Evolutionary conservation across 2,888 invertebrate species (phyloP).

Genomic region (Mantis religiosa): DNA sequence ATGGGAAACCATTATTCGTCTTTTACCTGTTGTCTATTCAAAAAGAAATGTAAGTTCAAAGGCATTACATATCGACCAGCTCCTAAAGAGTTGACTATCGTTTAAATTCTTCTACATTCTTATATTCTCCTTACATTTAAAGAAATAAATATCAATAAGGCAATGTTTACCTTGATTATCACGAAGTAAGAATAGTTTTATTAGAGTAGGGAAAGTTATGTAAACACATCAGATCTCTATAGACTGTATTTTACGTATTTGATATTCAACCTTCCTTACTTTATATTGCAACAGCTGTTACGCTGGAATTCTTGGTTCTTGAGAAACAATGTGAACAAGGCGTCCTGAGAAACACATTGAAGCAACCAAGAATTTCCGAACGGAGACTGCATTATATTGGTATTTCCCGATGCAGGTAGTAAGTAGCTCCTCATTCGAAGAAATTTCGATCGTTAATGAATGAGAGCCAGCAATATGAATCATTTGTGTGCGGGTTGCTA

Average conservation of each 20-base stretch:
- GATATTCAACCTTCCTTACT: background rate
- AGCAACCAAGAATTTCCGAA: background rate
- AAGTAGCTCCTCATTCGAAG: background rate
- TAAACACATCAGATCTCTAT: no score
- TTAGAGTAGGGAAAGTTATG: no score
- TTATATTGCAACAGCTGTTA: background rate
- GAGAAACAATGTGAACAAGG: background rate
- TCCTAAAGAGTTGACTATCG: no score
- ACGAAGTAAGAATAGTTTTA: no score
- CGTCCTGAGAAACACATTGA: background rate
- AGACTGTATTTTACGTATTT: background rate
- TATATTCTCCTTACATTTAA: no score
- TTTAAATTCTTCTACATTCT: no score
- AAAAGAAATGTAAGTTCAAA: no score
- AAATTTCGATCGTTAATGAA: background rate
- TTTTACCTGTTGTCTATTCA: no score
- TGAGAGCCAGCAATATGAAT: background rate
- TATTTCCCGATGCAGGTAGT: background rate
- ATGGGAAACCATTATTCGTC: no score
- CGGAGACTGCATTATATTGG: background rate
- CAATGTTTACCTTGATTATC: no score
- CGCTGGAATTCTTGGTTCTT: background rate
- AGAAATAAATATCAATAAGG: no score
- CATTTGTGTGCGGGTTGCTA: background rate
- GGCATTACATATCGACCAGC: no score